Conservation (phyloP, 2,888 invertebrate genomes). For the Hylaea fasciaria region DNA sequence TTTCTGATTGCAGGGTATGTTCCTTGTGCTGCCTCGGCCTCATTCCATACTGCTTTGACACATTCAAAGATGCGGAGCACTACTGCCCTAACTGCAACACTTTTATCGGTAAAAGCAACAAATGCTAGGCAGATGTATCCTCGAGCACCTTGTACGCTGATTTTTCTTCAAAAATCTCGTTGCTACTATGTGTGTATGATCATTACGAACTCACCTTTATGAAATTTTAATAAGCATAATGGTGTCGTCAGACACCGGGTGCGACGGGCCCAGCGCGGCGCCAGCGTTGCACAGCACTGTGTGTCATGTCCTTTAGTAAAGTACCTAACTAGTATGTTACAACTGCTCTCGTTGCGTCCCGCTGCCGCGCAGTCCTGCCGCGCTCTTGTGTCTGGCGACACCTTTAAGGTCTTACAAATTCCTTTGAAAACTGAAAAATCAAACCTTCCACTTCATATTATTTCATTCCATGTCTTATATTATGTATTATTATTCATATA, state of each 20-base stretch:
- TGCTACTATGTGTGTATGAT: conserved; percentile 18
- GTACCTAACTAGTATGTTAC: too few species aligned
- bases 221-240: background rate
- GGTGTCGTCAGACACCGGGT: too few species aligned
- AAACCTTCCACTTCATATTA: background rate
- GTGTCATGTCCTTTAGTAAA: too few species aligned
- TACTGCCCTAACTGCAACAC: conserved; percentile 81
- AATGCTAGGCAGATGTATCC: conserved; percentile 59
- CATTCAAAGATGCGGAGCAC: conserved; percentile 81
- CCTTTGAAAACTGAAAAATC: background rate
- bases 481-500: too few species aligned
- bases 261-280: too few species aligned
- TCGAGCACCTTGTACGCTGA: conserved; percentile 18
- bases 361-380: too few species aligned
- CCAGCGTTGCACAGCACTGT: too few species aligned
- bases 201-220: background rate
- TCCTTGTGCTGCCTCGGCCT: conserved; percentile 79
- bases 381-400: too few species aligned
- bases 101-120: conserved; percentile 78
- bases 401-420: too few species aligned
- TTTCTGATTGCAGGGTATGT: conserved; percentile 69
- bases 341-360: too few species aligned
- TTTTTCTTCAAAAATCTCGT: conserved; percentile 25
- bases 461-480: too few species aligned
- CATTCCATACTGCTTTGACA: conserved; percentile 79